Base-by-base conservation (phyloP, 1,140 invertebrate species). In the Ganaspis sp. region DNA sequence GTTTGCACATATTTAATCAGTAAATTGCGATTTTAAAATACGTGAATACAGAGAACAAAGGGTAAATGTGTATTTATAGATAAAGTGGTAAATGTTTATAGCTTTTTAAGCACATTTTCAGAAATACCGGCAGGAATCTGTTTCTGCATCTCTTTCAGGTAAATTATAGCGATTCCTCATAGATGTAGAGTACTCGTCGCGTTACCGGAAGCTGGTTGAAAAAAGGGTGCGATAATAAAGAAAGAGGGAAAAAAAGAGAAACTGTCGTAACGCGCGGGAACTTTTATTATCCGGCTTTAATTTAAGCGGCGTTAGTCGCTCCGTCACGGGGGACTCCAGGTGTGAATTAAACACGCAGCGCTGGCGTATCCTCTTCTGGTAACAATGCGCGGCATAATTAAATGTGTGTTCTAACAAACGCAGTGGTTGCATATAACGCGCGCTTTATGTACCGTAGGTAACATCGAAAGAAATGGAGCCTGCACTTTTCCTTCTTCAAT, bases 221-320 rank as follows among this genome's bases (percentile, higher is more conserved):
- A 64, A 64, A 64, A 64, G 58, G 58, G 58, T 64, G 58, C 23
- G 58, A 64, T 64, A 64, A 64, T 64, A 64, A 64, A 64, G 58
- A 64, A 64, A 64, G n/a, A 17, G 75, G 69, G 73, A 80, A 76
- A 77, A 80, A 73, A 72, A 83, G 72, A 74, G 79, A 76, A 76
- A 79, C 76, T 70, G 78, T 77, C 53, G 79, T 77, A 77, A 78
- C 69, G 74, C 75, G 71, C 53, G 78, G 71, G 84, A 85, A 85
- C 88, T 90, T 90, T 90, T 90, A 90, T 90, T 89, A 90, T 90
- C 88, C 87, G 88, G 88, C 84, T 91, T 90, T 90, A 90, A 90
- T 91, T 91, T 90, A 91, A 90, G 87, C 88, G 84, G 85, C 83
- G 88, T 85, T 86, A 88, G 87, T 88, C 87, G 84, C 83, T 86